Percentiles rank a stretch among this genome's conserved stretches.
phyloP scores from a whole-genome alignment of 2,797 vertebrate genomes.

The Macrochelys suwanniensis region DNA sequence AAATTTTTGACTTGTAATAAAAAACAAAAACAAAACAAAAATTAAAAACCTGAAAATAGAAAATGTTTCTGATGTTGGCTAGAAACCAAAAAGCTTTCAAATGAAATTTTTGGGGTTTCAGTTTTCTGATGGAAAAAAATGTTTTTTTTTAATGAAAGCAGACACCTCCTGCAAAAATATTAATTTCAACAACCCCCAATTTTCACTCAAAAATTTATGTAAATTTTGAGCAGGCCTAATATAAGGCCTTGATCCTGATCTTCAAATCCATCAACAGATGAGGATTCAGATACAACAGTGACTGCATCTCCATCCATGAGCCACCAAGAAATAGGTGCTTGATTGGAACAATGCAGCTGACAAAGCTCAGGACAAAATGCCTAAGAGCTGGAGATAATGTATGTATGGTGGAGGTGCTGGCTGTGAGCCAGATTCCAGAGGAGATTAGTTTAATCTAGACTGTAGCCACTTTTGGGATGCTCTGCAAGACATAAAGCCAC shows the following conservation, averaged over 20 bases:
- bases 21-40: background rate
- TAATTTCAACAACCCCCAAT: background rate
- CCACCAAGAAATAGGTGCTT: background rate
- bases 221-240: background rate
- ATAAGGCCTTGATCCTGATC: background rate
- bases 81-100: background rate
- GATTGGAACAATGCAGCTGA: fast-evolving
- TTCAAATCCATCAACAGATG: background rate
- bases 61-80: background rate
- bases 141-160: background rate
- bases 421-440: background rate
- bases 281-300: background rate
- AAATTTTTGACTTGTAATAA: background rate
- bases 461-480: background rate
- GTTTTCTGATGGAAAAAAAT: background rate
- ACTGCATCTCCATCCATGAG: background rate
- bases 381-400: background rate
- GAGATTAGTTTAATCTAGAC: background rate
- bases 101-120: background rate
- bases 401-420: background rate
- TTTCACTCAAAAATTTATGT: background rate
- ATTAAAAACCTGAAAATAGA: background rate
- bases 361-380: background rate
- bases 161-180: background rate
- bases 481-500: fast-evolving